Base-by-base conservation (phyloP, 2,113 vertebrate species). In the Brienomyrus longianalis region DNA sequence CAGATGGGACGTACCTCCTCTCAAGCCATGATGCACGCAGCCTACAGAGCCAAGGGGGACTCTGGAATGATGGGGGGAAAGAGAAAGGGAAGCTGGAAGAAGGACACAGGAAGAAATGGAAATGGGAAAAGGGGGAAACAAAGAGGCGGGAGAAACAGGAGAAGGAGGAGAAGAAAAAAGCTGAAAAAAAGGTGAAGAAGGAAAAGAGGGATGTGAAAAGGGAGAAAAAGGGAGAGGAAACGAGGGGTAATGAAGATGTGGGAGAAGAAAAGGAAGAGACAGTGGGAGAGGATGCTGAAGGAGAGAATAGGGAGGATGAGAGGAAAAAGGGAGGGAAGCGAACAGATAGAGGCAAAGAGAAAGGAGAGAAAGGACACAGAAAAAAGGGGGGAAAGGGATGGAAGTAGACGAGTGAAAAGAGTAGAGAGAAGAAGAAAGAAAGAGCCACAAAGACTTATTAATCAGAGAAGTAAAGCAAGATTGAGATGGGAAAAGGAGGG, bases 21-120 rank as follows among this genome's bases (percentile, higher is more conserved):
- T 89, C 94, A 87, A 95, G 93, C 90, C 95, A 96, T 90, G 95
- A 91, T 88, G 92, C 94, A 87, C 94, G 95, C 77, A 86, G 84
- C 31, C 89, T 93, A 7, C 94, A 94, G 77, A 77, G 9, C 27
- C 47, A 35, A 86, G 66, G 31, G 59, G 47, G 62, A 56, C 43
- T n/a, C 80, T 39, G 54, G 59, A 77, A 85, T 52, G 35, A 31
- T 5, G 51, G 90, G 89, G 93, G 89, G 70, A 88, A 48, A 31
- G 11, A 88, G 17, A 66, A 17, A 43, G 2, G 21, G 74, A 47
- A 43, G 47, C 23, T 5, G 6, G 86, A 43, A 43, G 39, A 45
- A 15, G 51, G 19, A n/a, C 0, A n/a, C 56, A 51, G 89, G 35
- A 90, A 54, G 70, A 43, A 43, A 83, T 35, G 31, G 52, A 39